Base-by-base conservation (phyloP, 1,140 invertebrate species). In the Harlomillsia oculata region DNA sequence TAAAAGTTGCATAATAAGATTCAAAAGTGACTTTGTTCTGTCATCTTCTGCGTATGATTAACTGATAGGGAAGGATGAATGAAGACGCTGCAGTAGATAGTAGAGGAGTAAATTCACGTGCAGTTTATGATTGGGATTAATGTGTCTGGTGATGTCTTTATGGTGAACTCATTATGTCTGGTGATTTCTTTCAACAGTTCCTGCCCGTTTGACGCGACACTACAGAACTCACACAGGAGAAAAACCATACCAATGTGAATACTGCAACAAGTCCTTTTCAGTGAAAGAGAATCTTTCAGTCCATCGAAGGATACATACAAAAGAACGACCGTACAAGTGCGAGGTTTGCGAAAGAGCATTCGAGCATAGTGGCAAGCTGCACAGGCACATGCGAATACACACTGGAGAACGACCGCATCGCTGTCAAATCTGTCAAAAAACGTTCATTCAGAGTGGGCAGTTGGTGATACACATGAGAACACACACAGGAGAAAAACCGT, bases 211-310 rank as follows among this genome's bases (percentile, higher is more conserved):
- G 49, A 89, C 87, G 1, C 80, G 90, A 6, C 92, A 96, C 70
- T 92, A 92, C 71, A 78, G 89, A 30, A 90, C 87, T 0, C 89
- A 92, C 68, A 92, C 88, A 0, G 89, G 92, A 2, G 85, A 85
- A 68, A 81, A 82, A 49, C 85, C 85, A 1, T 89, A 85, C 66
- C 80, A 88, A 66, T 95, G 91, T 71, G 90, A 95, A 67, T 92
- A 87, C 69, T 95, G 92, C 72, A 84, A 82, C 68, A 92, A 92
- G 69, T 83, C 85, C 59, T 92, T 92, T 69, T 90, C 87, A 60
- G 88, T 91, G 2, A 93, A 92, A 69, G 88, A 91, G 69, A 92
- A 92, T 71, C 75, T 92, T 39, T 89, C 87, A 70, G 89, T 92
- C 1, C 89, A 93, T 69, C 77, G 87, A n/a, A 77, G 89, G 34